Evolutionary conservation across 2,888 invertebrate genomes (phyloP), one percentile per base, ranked within the genome.

Genomic region (Xylota segnis): DNA sequence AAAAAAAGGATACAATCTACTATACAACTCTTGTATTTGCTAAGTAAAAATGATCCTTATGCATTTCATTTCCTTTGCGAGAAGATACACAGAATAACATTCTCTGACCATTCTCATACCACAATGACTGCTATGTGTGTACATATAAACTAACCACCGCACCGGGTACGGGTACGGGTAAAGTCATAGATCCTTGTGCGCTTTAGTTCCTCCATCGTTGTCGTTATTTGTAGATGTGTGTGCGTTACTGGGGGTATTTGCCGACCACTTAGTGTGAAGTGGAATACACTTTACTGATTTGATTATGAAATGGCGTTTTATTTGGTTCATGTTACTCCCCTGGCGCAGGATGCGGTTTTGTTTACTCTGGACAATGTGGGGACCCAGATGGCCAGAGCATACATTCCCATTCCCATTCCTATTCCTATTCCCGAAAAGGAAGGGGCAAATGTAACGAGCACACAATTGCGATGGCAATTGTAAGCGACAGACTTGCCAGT

Each of bases 231-330:
- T 6, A 23, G n/a, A 18, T 9, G 32, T 34, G 54, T 72, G 52
- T 43, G 40, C 40, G 47, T 66, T 58, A 23, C 23, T 23, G 23
- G 71, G 14, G 45, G 65, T 84, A 81, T 84, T 84, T 84, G 75
- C 75, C 63, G 40, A 81, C 81, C 84, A 81, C 84, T 84, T 84
- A 81, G 81, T 79, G 79, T 75, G 79, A 84, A 84, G 83, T 84
- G 79, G 74, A 79, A 84, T 84, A 84, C 84, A 84, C 84, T 84
- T 76, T 66, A 76, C 84, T 84, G 75, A 84, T 84, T 84, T 84
- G 84, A 84, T 84, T 84, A 81, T 84, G 74, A 84, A 84, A 84
- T 81, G 58, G 84, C 81, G 81, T 75, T 84, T 81, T 45, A 75
- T 74, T 74, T 79, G 65, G 83, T 66, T 65, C 66, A 59, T 52